These are phyloP conservation scores for Eristalis pertinax DNA, from an alignment of 2,888 invertebrate species.

Conservation along the genomic window DNA sequence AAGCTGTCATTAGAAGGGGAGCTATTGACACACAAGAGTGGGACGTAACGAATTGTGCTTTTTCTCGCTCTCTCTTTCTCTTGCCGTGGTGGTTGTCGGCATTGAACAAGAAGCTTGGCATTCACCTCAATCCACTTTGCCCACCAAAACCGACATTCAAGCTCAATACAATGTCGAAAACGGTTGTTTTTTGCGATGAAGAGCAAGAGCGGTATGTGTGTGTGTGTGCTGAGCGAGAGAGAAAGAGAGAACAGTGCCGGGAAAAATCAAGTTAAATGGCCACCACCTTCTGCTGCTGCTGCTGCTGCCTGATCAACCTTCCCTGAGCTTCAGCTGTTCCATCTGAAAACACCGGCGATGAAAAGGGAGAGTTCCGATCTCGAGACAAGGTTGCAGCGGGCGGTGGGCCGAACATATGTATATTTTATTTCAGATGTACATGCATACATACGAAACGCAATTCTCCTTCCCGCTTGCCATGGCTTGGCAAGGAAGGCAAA, in stretches of 20 bases:
- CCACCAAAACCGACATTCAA: slow-evolving; percentile 37
- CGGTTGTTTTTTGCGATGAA: slow-evolving; percentile 1
- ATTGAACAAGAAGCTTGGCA: slow-evolving; percentile 61
- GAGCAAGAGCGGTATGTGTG: background rate
- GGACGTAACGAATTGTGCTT: slow-evolving; percentile 34
- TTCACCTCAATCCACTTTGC: slow-evolving; percentile 56
- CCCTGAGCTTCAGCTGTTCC: slow-evolving; percentile 54
- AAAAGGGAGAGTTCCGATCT: slow-evolving; percentile 65
- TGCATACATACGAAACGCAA: background rate
- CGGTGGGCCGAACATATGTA: background rate
- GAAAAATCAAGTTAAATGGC: slow-evolving; percentile 55
- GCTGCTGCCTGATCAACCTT: slow-evolving; percentile 1
- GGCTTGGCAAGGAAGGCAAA: background rate
- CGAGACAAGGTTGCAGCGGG: background rate
- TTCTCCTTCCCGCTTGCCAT: background rate
- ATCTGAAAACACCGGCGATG: slow-evolving; percentile 57
- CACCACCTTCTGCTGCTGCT: background rate
- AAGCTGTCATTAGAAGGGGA: slow-evolving; percentile 51
- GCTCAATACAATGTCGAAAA: slow-evolving; percentile 53
- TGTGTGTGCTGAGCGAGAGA: background rate
- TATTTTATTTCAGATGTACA: background rate
- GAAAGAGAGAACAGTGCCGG: slow-evolving; percentile 12
- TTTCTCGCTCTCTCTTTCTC: slow-evolving; percentile 39
- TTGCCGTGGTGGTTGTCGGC: slow-evolving; percentile 21
- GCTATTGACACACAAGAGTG: slow-evolving; percentile 25